phyloP scores from a whole-genome alignment of 1,140 invertebrate genomes.

The Achatina immaculata region DNA sequence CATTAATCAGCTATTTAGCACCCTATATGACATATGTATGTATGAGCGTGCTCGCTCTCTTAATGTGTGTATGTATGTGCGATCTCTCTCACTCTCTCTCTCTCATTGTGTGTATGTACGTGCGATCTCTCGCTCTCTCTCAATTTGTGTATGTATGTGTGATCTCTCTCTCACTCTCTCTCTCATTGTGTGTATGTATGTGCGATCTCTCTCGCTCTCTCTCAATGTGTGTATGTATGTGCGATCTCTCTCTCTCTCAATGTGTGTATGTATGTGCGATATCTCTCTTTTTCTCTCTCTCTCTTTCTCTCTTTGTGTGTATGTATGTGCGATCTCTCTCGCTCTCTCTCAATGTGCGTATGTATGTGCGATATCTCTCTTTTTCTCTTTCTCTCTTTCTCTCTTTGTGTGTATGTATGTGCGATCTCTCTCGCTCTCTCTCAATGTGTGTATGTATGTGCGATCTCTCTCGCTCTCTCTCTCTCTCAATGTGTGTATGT shows the following conservation, averaged over 20 bases:
- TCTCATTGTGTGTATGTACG: no score
- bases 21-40: no score
- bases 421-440: constrained; percentile 2
- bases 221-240: neutral
- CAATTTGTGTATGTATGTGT: no score
- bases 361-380: neutral
- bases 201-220: constrained; percentile 15
- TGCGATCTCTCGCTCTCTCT: no score
- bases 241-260: constrained; percentile 9
- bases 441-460: no score
- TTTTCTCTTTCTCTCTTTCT: constrained; percentile 6
- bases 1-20: no score
- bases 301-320: neutral
- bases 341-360: neutral
- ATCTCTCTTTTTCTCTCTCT: neutral
- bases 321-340: neutral
- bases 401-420: neutral
- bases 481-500: no score
- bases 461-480: constrained; percentile 17
- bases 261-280: neutral
- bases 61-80: no score
- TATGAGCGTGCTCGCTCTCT: no score
- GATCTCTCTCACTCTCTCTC: no score
- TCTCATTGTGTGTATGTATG: no score
- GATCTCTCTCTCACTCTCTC: no score